Evolutionary conservation across 37 sponge, comb jelly and placozoan species (phyloP), one percentile per base, ranked within the genome.

Genomic region (Tethya wilhelma): DNA sequence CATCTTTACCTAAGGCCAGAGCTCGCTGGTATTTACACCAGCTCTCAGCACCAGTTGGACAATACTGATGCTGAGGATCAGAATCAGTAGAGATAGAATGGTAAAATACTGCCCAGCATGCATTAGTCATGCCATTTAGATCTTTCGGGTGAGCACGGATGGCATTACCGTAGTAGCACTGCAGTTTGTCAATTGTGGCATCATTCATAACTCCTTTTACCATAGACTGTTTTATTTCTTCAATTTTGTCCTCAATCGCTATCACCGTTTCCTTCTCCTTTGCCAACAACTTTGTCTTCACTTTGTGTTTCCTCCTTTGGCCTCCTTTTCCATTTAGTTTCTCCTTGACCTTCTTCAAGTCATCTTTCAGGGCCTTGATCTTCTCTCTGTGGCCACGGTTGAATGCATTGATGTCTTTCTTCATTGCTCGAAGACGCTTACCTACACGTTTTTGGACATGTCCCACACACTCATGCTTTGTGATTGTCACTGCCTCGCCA

Each of bases 141-240:
- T 81, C 64, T 26, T 39, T 39, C 4, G 31, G 31, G 33, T 81
- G 56, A 36, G 64, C 73, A 30, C 73, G 82, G 8, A 81, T 81
- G 37, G 72, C 71, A 56, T 63, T 79, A 22, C 80, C 80, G 38
- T 79, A 79, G 70, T 79, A 79, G 3, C 28, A 14, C 68, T 67
- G 68, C 39, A 67, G 68, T 7, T 23, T 37, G 39, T 67, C 67
- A 4, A 67, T 17, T 9, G 67, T 67, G 62, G 6, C 62, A 59
- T 59, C 20, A 59, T 59, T 8, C 62, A 59, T 8, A 12, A 59
- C 25, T 19, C 62, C 62, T 19, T 6, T 59, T 25, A 59, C 28
- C n/a, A 59, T 5, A 23, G 23, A 5, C 29, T 30, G 5, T 19
- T 59, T 30, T 5, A 30, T 30, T 59, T 59, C 62, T 30, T 19